Evolutionary conservation across 2,113 vertebrate genomes (phyloP).

Genomic region (Benitochromis conjunctus): DNA sequence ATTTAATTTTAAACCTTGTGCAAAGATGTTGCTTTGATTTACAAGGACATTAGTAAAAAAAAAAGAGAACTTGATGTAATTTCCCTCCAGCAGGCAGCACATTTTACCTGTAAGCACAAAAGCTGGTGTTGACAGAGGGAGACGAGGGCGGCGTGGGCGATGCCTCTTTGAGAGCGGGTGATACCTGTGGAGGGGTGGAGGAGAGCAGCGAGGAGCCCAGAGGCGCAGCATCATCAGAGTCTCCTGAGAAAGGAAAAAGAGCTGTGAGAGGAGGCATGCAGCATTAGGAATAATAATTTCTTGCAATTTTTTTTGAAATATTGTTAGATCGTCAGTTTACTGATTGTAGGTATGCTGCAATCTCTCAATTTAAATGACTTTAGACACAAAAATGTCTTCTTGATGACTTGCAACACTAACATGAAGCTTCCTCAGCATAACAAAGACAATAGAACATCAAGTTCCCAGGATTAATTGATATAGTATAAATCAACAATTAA

Average conservation of each 20-base stretch:
- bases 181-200: constrained; percentile 87
- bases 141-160: constrained; percentile 94
- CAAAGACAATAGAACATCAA: background rate
- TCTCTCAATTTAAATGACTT: background rate
- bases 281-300: background rate
- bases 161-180: constrained; percentile 88
- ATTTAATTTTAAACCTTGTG: background rate
- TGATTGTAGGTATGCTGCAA: too few species aligned
- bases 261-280: background rate
- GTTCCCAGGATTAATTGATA: background rate
- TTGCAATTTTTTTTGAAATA: background rate
- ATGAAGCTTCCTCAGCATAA: background rate
- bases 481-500: background rate
- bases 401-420: background rate
- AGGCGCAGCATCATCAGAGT: constrained; percentile 93
- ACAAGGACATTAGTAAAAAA: background rate
- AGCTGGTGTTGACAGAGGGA: constrained; percentile 86
- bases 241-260: constrained; percentile 72
- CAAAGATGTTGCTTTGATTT: background rate
- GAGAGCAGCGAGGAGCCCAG: constrained; percentile 81
- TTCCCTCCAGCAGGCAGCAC: background rate
- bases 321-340: background rate
- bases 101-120: constrained; percentile 84
- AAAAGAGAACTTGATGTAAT: background rate
- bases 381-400: background rate